These are phyloP conservation scores for Siderastrea radians DNA, from an alignment of 92 coral and sea anemone species.

Conservation along the genomic window DNA sequence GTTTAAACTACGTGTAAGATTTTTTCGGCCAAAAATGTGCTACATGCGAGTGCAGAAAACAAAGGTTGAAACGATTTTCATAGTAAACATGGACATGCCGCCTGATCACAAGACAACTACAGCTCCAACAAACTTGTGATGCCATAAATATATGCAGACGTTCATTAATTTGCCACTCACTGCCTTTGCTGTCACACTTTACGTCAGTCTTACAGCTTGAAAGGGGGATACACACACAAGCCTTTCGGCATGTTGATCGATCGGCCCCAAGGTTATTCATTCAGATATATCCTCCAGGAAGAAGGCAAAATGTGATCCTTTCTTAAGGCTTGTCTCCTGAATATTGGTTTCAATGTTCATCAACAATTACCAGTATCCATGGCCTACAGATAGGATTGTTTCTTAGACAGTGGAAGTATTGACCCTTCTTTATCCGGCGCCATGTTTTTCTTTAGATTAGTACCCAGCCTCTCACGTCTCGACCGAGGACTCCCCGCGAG, in stretches of 20 bases:
- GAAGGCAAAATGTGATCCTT: not conserved
- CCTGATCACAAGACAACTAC: not conserved
- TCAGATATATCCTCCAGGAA: not conserved
- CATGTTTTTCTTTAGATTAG: not conserved
- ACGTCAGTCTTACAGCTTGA: not conserved
- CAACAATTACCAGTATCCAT: not conserved
- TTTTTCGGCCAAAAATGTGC: conserved; percentile 6
- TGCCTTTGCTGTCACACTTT: not conserved
- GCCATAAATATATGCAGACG: not conserved
- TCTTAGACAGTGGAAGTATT: not conserved
- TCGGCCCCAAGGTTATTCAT: not conserved
- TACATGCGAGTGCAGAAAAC: not conserved
- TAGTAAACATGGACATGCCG: not conserved
- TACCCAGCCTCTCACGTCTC: not conserved
- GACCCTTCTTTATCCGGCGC: not conserved
- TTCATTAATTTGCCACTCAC: not conserved
- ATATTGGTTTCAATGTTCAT: not conserved
- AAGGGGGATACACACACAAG: conserved; percentile 2
- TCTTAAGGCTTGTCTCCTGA: not conserved
- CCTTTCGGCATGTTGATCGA: not conserved
- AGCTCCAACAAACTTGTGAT: not conserved
- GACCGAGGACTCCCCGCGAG: not conserved
- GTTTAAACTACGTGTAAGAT: not conserved
- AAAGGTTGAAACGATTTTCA: not conserved
- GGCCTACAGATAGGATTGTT: not conserved